Evolutionary conservation across 2,888 invertebrate genomes (phyloP), one percentile per base, ranked within the genome.

Genomic region (Tachystola acroxantha): DNA sequence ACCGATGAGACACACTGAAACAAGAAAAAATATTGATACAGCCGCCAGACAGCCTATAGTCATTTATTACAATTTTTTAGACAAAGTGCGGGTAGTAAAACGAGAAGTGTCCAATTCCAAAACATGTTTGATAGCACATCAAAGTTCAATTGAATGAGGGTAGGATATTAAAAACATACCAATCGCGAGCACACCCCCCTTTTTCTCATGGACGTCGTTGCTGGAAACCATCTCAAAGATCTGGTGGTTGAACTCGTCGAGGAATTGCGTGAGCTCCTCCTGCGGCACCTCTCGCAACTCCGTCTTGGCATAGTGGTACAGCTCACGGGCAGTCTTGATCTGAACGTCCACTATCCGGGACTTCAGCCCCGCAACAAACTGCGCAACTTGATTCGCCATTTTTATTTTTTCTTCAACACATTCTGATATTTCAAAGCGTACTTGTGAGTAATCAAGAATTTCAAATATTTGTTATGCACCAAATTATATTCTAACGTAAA

Each of bases 211-310:
- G 22, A 94, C 92, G 71, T 98, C 97, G 30, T 93, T 91, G 53
- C 96, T 95, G 9, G 96, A 95, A 2, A 98, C 96, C 97, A 98
- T 96, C 72, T 97, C 96, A 71, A 96, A 96, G 49, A 98, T 97
- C 64, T 96, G 95, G 64, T 96, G 95, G 71, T 97, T 97, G 67
- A 98, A 96, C 51, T 96, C 96, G 69, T 98, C 98, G 75, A 98
- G 93, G 70, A 98, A 98, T 42, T 91, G 89, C 13, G 94, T 93
- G 47, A 97, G 91, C 64, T 97, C 97, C 66, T 98, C 98, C 40
- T 93, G 92, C 1, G 96, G 93, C 53, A 96, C 94, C 79, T 96
- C 97, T 4, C 96, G 90, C 32, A 97, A 74, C 64, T 97, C 97
- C 5, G 96, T 96, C 71, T 95, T 96, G 7, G 95, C 96, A 84